Evolutionary conservation across 1,140 invertebrate species (phyloP), one percentile per base, ranked within the genome.

Genomic region (Eupristina koningsbergeri): DNA sequence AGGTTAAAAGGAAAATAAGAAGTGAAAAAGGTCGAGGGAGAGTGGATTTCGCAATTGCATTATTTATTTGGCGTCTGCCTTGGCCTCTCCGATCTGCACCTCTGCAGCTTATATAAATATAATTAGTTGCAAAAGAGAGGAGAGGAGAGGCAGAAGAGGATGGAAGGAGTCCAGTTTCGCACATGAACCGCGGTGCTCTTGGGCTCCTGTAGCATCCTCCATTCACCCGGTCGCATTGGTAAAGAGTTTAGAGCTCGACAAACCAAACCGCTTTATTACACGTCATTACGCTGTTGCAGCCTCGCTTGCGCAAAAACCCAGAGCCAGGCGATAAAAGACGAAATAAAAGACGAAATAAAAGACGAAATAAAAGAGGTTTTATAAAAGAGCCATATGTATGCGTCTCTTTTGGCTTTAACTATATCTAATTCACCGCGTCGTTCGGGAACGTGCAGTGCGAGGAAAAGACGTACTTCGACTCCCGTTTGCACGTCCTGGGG

Each of bases 101-200:
- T 58, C 71, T n/a, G 17, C 53, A 13, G 63, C 26, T 67, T 64
- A 67, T 53, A 75, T 75, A 81, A 81, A 81, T 81, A 73, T 81
- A 81, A 81, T 81, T 81, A 81, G 80, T 81, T 81, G 80, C 71
- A 81, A 81, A 81, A 81, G 39, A 63, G 58, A 22, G 31, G n/a
- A n/a, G 34, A 69, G 69, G 36, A 31, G 39, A 31, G 78, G 31
- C 15, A 80, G 69, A 80, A 71, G 64, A n/a, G n/a, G n/a, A n/a
- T n/a, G 78, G 31, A n/a, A 80, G 69, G 71, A 71, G 64, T 80
- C 80, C 80, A 81, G 69, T 81, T 81, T 81, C 9, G 45, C 50
- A 74, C 47, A 47, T 80, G 73, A 64, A 53, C 34, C 19, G 74
- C 50, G 22, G 22, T n/a, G 39, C 8, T 29, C 31, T 26, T n/a